Percentiles rank a stretch among this genome's conserved stretches.
These are phyloP conservation scores for Rhinopomastus cyanomelas DNA, from an alignment of 2,113 vertebrate species.

Conservation along the genomic window DNA sequence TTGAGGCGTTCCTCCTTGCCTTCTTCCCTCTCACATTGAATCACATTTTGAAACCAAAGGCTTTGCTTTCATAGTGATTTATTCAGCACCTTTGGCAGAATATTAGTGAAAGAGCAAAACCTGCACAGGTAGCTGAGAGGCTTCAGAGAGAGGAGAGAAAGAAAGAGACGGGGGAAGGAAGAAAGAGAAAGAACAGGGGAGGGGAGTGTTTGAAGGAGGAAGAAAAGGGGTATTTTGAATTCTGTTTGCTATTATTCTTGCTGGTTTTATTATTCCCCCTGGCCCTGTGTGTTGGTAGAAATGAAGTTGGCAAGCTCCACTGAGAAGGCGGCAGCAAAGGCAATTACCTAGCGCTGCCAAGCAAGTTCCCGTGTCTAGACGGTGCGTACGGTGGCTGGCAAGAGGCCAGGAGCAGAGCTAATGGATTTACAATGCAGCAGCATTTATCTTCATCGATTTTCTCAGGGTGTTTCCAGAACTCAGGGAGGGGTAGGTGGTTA, in stretches of 20 bases:
- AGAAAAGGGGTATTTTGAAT: neutral
- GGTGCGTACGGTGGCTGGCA: neutral
- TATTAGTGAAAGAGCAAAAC: neutral
- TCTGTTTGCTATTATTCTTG: neutral
- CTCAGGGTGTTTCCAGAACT: neutral
- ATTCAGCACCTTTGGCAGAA: constrained; percentile 5
- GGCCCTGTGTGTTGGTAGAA: neutral
- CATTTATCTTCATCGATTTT: constrained; percentile 37
- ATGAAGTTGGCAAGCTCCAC: neutral
- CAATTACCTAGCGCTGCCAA: neutral
- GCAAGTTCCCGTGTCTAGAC: neutral
- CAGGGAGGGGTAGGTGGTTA: neutral
- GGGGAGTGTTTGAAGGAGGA: neutral
- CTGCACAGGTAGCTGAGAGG: neutral
- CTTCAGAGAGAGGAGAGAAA: neutral
- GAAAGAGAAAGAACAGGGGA: neutral
- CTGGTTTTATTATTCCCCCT: neutral
- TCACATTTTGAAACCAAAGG: neutral
- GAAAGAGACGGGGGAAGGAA: neutral
- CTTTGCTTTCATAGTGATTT: neutral
- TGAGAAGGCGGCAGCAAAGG: neutral
- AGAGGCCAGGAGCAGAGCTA: neutral
- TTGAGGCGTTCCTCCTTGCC: neutral
- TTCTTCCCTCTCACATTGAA: neutral
- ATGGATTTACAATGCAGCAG: constrained; percentile 25